Percentiles rank a stretch among this genome's conserved stretches.
These are phyloP conservation scores for Galago senegalensis DNA, from an alignment of 2,797 vertebrate species.

Conservation along the genomic window DNA sequence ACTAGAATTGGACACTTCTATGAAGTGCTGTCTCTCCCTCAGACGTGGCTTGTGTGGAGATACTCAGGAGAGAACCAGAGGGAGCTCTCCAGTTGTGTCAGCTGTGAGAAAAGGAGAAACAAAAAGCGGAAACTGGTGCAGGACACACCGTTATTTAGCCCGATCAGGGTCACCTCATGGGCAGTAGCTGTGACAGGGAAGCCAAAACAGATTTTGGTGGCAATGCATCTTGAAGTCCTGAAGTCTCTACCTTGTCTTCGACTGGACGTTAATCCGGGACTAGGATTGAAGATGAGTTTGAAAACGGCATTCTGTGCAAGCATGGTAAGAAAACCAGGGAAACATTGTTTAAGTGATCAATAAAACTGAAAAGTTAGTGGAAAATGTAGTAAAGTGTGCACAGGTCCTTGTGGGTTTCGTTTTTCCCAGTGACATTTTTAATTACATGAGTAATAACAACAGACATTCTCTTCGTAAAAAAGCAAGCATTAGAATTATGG, in stretches of 20 bases:
- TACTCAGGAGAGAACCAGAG: neutral
- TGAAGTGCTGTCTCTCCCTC: neutral
- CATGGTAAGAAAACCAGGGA: constrained; percentile 11
- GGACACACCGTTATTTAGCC: neutral
- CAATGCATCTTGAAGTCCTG: constrained; percentile 5
- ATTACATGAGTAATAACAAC: neutral
- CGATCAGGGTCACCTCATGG: neutral
- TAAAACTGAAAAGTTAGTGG: neutral
- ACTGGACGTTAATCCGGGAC: neutral
- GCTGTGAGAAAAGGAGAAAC: neutral
- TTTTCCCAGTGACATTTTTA: constrained; percentile 42
- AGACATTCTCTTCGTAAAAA: neutral
- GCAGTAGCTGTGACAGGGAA: neutral
- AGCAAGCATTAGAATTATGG: neutral
- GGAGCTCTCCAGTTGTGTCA: neutral
- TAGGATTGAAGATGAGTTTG: neutral
- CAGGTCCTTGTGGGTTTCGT: neutral
- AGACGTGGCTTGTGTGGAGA: neutral
- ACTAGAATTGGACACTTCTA: neutral
- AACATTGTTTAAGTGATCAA: neutral
- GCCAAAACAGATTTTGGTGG: neutral
- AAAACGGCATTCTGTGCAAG: neutral
- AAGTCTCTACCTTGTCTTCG: neutral
- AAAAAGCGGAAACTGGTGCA: neutral
- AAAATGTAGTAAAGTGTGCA: neutral